Evolutionary conservation across 2,888 invertebrate species (phyloP), one percentile per base, ranked within the genome.

Genomic region (Drosophila phalerata): DNA sequence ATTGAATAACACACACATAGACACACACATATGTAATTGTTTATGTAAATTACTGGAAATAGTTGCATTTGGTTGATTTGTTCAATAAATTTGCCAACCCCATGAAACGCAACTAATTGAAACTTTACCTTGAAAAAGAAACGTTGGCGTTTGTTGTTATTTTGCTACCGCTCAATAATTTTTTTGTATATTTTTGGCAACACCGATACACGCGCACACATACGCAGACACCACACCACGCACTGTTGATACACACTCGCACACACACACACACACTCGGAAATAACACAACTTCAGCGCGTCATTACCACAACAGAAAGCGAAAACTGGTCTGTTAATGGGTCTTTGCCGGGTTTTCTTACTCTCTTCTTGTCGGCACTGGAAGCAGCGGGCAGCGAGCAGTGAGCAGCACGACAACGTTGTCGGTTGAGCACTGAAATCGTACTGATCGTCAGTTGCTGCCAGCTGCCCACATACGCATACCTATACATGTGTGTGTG

Each of bases 101-200:
- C 17, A 53, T 55, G 49, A 40, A 57, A 58, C 15, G 32, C 72
- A 67, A 55, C 64, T 63, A 45, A 70, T 77, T 67, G 52, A 65
- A 77, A 71, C 66, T 81, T 82, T 84, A 79, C 85, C 84, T 86
- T 84, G 85, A 81, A 77, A 69, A 48, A 43, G 48, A 69, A 74
- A 68, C 64, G 57, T 61, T 68, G 60, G 32, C 58, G 47, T 45
- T 42, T 55, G 25, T 69, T 68, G 60, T 69, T 22, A 56, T 47
- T 65, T 63, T 38, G 61, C 25, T 69, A 58, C 58, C 53, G 66
- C 70, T 74, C 57, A 57, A 58, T 81, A 70, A 68, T 77, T 45
- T 60, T 77, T 45, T 60, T 53, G 63, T 66, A 65, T 66, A 68
- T 76, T 77, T 84, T 85, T 85, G 87, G 84, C 82, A 79, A 81